Evolutionary conservation across 2,888 invertebrate genomes (phyloP), one percentile per base, ranked within the genome.

Genomic region (Frankliniella fusca): DNA sequence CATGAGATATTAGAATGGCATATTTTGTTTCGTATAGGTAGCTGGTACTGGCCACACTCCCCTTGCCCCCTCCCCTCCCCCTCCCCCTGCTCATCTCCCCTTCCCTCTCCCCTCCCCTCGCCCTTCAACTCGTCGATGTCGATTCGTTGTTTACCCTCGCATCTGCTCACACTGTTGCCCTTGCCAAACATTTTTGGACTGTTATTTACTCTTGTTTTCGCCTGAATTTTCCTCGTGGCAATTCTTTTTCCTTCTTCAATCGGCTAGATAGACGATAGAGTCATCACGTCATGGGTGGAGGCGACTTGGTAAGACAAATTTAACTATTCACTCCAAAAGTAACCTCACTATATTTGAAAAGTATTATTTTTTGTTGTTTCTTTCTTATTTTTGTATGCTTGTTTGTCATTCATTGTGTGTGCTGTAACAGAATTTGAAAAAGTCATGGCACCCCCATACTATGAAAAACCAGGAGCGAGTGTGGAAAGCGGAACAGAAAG

Each of bases 381-480:
- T 70, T 23, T 38, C 18, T 9, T 76, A 12, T 80, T 50, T 49
- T 9, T 79, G 27, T 48, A n/a, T n/a, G n/a, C n/a, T n/a, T n/a
- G n/a, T n/a, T n/a, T n/a, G n/a, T n/a, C n/a, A n/a, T 80, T 79
- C 23, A 48, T 38, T 38, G 38, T 38, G 38, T 38, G 38, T 38
- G 38, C 38, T 38, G 38, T 38, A 2, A 38, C n/a, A 94, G 94
- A 94, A 94, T 88, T 90, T 93, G 3, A 94, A 94, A 84, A 94
- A 94, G 86, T 93, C 94, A 89, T 94, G 94, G 94, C 94, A 94
- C 88, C 94, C 94, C 38, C 93, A 92, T 84, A 94, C 93, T 0
- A 90, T 93, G 89, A 93, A 93, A 86, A 94, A 94, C 86, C 94
- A 93, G 87, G 94, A 94, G 86, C 91, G 92, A 80, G 94, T 94